These are phyloP conservation scores for Rhinopomastus cyanomelas DNA, from an alignment of 2,113 vertebrate genomes.

Conservation along the genomic window DNA sequence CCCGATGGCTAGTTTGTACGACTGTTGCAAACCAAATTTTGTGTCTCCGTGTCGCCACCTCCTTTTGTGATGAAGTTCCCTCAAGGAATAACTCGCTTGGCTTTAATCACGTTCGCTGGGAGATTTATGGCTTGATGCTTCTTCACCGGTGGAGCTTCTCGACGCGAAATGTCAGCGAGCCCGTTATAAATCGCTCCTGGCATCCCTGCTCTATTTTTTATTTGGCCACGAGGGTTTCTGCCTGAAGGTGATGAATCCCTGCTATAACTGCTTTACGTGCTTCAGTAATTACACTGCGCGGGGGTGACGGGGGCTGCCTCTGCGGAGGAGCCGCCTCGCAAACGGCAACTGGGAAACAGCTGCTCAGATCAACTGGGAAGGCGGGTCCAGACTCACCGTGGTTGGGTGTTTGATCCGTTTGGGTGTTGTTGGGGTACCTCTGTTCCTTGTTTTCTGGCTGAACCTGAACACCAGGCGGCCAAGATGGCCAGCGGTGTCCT, in stretches of 20 bases:
- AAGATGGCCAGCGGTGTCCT: neutral
- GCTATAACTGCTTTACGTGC: conserved; percentile 78
- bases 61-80: conserved; percentile 69
- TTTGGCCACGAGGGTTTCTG: conserved; percentile 76
- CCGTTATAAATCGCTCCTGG: conserved; percentile 81
- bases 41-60: neutral
- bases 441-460: neutral
- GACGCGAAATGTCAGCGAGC: conserved; percentile 78
- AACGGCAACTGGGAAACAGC: conserved; percentile 45
- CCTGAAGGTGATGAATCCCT: conserved; percentile 83
- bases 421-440: fast-evolving
- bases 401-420: fast-evolving
- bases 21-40: conserved; percentile 68
- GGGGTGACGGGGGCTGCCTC: conserved; percentile 7
- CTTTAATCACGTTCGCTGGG: conserved; percentile 75
- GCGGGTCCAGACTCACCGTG: fast-evolving
- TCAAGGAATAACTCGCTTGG: conserved; percentile 67
- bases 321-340: conserved; percentile 49
- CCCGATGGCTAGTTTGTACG: conserved; percentile 62
- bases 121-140: conserved; percentile 81
- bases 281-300: conserved; percentile 78
- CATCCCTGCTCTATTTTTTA: conserved; percentile 77
- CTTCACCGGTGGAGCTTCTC: conserved; percentile 66
- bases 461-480: neutral
- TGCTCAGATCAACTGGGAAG: neutral